Percentiles rank a stretch among this genome's conserved stretches.
Conservation (phyloP, 2,888 invertebrate species). For the Drosophila robusta region DNA sequence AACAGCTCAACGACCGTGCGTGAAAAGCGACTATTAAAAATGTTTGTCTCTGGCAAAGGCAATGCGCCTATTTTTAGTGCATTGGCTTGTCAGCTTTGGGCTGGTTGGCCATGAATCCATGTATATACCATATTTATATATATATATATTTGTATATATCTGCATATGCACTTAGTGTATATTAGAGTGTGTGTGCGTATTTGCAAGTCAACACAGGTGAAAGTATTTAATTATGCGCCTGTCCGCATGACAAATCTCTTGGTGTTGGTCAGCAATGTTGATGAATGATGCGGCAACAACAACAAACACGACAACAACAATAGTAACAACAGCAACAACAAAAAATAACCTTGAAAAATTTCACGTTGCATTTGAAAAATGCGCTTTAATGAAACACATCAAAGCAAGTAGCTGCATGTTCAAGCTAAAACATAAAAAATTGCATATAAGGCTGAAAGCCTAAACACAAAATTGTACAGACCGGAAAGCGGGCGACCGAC, state of each 20-base stretch:
- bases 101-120: conserved; percentile 66
- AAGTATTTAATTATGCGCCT: conserved; percentile 78
- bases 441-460: conserved; percentile 49
- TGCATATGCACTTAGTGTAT: conserved; percentile 19
- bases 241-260: conserved; percentile 71
- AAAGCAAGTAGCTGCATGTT: conserved; percentile 31
- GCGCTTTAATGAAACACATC: conserved; percentile 53
- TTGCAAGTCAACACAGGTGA: conserved; percentile 55
- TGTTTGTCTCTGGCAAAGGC: conserved; percentile 59
- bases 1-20: conserved; percentile 65
- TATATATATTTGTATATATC: neutral
- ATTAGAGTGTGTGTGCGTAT: conserved; percentile 1
- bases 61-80: conserved; percentile 77
- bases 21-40: conserved; percentile 73
- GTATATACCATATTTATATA: conserved; percentile 11
- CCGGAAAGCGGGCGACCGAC: conserved; percentile 73
- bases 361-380: conserved; percentile 63
- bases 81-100: conserved; percentile 67
- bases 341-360: conserved; percentile 59
- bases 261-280: conserved; percentile 64
- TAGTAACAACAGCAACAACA: neutral
- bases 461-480: conserved; percentile 43
- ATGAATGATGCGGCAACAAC: conserved; percentile 62
- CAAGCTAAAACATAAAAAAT: conserved; percentile 6
- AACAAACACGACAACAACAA: conserved; percentile 26